These are phyloP conservation scores for Gavia stellata DNA, from an alignment of 2,113 vertebrate species.

Conservation along the genomic window DNA sequence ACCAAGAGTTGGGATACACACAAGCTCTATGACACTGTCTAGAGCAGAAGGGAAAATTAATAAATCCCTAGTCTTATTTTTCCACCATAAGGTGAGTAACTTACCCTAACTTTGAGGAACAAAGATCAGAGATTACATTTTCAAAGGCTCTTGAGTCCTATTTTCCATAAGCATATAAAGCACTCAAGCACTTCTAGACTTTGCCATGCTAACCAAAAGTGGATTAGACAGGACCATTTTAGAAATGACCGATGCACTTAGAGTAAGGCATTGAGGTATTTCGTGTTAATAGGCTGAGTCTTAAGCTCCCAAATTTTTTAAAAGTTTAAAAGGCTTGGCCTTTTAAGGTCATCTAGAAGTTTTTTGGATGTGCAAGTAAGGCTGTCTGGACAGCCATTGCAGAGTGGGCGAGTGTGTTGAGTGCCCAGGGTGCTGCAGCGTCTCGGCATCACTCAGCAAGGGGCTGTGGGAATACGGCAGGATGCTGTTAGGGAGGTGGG, in stretches of 20 bases:
- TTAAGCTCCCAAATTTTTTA: not conserved
- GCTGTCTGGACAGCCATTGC: not conserved
- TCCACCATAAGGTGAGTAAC: not conserved
- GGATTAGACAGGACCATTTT: not conserved
- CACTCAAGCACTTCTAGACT: not conserved
- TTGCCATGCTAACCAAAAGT: not conserved
- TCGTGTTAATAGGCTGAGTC: not conserved
- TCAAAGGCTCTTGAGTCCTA: not conserved
- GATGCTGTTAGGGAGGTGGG: not conserved
- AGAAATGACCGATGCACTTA: not conserved
- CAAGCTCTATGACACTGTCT: not conserved
- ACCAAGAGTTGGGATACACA: not conserved
- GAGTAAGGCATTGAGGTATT: not conserved
- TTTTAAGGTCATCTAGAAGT: not conserved
- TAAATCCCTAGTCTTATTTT: not conserved
- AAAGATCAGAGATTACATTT: not conserved
- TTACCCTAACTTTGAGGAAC: not conserved
- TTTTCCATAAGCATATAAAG: not conserved
- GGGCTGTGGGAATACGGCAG: not conserved
- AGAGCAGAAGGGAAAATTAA: not conserved
- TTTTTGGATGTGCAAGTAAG: not conserved
- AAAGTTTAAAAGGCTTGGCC: not conserved
- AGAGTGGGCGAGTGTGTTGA: not conserved
- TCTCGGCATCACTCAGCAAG: not conserved
- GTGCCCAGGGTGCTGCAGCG: accelerated